These are phyloP conservation scores for Lophotis ruficrista DNA, from an alignment of 2,113 vertebrate genomes.

Conservation along the genomic window DNA sequence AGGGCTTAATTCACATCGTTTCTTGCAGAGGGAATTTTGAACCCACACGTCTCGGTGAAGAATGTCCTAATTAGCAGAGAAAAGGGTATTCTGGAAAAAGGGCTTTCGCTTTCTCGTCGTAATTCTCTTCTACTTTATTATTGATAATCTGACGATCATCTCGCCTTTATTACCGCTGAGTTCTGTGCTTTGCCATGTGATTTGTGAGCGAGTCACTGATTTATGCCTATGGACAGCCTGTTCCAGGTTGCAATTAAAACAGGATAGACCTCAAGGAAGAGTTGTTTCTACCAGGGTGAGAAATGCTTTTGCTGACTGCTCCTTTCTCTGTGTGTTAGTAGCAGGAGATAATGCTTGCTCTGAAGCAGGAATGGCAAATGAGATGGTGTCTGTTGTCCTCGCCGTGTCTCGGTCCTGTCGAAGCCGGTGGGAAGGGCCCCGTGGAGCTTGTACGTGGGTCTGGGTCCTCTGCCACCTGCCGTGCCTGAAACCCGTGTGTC, in stretches of 20 bases:
- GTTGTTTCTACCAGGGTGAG: not conserved
- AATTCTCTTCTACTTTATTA: not conserved
- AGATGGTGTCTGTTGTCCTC: not conserved
- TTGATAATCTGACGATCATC: not conserved
- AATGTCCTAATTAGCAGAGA: not conserved
- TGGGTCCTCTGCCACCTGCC: not conserved
- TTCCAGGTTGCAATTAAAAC: not conserved
- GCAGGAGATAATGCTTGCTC: not conserved
- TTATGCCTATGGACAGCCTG: not conserved
- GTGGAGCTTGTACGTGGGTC: not conserved
- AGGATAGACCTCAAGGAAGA: not conserved
- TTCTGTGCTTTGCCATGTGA: not conserved
- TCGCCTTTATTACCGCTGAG: not conserved
- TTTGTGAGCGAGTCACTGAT: not conserved
- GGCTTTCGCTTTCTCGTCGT: not conserved
- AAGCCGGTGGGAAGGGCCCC: not conserved
- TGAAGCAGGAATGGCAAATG: not conserved
- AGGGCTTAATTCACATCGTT: constrained; percentile 5
- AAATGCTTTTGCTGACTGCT: not conserved
- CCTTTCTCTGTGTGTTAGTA: not conserved
- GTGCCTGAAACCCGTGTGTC: accelerated
- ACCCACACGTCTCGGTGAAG: not conserved
- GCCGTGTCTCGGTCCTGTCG: not conserved
- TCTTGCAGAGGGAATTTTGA: constrained; percentile 28
- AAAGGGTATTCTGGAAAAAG: not conserved